Evolutionary conservation across 2,888 invertebrate genomes (phyloP).

Genomic region (Torymus texanus): DNA sequence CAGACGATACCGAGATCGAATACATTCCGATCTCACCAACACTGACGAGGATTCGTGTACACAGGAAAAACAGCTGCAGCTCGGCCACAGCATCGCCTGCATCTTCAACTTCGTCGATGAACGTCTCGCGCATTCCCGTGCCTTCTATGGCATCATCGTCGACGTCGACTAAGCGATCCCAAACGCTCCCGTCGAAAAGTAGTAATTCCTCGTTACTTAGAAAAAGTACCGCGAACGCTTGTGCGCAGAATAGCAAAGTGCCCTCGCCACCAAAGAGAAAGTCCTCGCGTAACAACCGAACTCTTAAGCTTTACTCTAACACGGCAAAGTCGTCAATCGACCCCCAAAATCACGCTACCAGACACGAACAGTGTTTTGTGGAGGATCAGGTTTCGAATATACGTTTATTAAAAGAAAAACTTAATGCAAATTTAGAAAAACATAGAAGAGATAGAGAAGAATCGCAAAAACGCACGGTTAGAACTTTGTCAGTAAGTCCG

Average conservation of each 20-base stretch:
- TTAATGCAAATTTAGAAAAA: slow-evolving; percentile 78
- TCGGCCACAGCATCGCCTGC: slow-evolving; percentile 71
- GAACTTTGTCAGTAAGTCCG: slow-evolving; percentile 62
- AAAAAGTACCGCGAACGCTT: slow-evolving; percentile 23
- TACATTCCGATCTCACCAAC: slow-evolving; percentile 89
- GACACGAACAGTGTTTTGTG: slow-evolving; percentile 78
- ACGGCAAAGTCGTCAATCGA: slow-evolving; percentile 77
- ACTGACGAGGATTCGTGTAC: slow-evolving; percentile 86
- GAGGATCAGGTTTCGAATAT: slow-evolving; percentile 77
- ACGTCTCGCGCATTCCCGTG: slow-evolving; percentile 75
- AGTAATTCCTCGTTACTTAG: slow-evolving; percentile 17
- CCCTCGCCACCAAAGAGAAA: slow-evolving; percentile 86
- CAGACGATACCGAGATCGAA: slow-evolving; percentile 87
- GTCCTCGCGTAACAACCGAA: slow-evolving; percentile 85
- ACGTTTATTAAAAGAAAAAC: slow-evolving; percentile 80
- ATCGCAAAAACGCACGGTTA: slow-evolving; percentile 55
- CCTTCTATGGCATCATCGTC: slow-evolving; percentile 59
- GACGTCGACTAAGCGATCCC: slow-evolving; percentile 40
- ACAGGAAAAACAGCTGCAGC: slow-evolving; percentile 80
- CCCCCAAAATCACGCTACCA: slow-evolving; percentile 69
- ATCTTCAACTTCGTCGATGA: slow-evolving; percentile 74
- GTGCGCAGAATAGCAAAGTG: slow-evolving; percentile 63
- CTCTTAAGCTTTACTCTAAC: slow-evolving; percentile 80
- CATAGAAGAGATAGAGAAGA: slow-evolving; percentile 60
- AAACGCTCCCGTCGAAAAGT: slow-evolving; percentile 40